Percentiles rank a stretch among this genome's conserved stretches.
phyloP scores from a whole-genome alignment of 1,140 invertebrate species.

The Homalodisca vitripennis region DNA sequence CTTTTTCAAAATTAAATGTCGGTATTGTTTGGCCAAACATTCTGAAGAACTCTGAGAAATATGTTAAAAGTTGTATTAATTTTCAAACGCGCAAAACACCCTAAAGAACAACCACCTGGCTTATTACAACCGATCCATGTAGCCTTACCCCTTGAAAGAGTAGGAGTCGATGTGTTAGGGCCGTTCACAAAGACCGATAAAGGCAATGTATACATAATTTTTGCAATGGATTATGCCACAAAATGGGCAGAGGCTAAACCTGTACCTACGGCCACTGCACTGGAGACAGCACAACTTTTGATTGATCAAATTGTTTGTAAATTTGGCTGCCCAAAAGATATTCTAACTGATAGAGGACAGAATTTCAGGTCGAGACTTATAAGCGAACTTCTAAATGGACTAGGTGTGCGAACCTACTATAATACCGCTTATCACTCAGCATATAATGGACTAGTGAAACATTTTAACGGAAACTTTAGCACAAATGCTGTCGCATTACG shows the following conservation, averaged over 20 bases:
- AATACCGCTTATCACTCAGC: slow-evolving; percentile 2
- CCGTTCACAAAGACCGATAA: neutral
- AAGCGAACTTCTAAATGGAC: neutral
- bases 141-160: neutral
- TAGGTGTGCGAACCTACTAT: neutral
- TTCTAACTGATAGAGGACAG: neutral
- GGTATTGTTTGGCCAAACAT: neutral
- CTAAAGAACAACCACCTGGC: neutral
- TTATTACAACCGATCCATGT: slow-evolving; percentile 1
- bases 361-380: slow-evolving; percentile 1
- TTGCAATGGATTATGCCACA: neutral
- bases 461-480: neutral
- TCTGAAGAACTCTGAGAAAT: neutral
- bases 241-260: neutral
- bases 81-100: slow-evolving; percentile 3
- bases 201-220: neutral
- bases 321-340: neutral
- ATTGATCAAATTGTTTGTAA: neutral
- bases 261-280: neutral
- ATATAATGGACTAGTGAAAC: slow-evolving; percentile 9
- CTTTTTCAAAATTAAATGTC: neutral
- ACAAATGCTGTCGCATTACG: neutral
- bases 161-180: neutral
- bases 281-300: neutral
- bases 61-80: neutral